phyloP scores from a whole-genome alignment of 2,888 invertebrate genomes.

The Nymphalis c-album region DNA sequence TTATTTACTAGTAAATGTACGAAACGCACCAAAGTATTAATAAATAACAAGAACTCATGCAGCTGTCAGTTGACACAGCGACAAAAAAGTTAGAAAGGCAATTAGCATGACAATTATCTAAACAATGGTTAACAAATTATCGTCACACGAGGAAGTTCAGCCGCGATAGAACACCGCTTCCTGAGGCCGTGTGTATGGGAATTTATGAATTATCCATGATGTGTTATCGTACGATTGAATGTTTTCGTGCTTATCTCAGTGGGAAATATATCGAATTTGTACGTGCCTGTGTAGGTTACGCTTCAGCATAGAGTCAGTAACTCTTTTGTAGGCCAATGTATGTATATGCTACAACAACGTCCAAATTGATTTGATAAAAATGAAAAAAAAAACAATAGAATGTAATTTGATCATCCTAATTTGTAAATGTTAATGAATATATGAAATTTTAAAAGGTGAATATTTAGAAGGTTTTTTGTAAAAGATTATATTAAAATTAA shows the following conservation, averaged over 20 bases:
- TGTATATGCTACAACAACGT: no score
- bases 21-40: background rate
- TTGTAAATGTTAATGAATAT: no score
- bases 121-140: conserved; percentile 32
- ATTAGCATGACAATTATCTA: conserved; percentile 30
- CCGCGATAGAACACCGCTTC: conserved; percentile 33
- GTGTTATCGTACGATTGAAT: conserved; percentile 29
- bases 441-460: no score
- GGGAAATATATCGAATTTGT: conserved; percentile 11
- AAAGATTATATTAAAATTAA: no score
- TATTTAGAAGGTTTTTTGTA: no score
- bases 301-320: background rate
- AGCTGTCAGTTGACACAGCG: conserved; percentile 9
- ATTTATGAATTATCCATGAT: conserved; percentile 29
- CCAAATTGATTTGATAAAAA: no score
- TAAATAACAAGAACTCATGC: conserved; percentile 1
- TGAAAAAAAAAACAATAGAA: no score
- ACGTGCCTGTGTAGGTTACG: background rate
- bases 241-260: conserved; percentile 28
- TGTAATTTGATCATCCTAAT: no score
- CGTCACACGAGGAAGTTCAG: conserved; percentile 29
- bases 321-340: no score
- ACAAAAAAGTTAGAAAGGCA: conserved; percentile 15
- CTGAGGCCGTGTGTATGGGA: conserved; percentile 34
- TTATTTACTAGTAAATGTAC: no score